Evolutionary conservation across 2,888 invertebrate species (phyloP).

Genomic region (Notodonta ziczac): DNA sequence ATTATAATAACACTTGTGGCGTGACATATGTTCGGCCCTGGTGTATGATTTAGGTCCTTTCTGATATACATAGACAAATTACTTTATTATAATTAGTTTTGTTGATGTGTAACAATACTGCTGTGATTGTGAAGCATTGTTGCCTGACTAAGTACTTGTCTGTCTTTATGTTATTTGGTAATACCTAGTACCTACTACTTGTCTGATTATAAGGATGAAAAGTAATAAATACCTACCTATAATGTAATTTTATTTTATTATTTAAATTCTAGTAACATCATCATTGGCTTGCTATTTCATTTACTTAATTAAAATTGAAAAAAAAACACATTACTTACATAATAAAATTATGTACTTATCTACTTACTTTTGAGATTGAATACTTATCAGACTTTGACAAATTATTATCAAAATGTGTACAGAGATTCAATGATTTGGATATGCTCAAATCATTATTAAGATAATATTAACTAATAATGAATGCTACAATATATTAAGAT

Average conservation of each 20-base stretch:
- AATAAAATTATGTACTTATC: neutral
- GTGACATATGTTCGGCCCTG: conserved; percentile 26
- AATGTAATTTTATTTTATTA: neutral
- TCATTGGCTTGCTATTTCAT: too few relatives aligned
- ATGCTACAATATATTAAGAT: conserved; percentile 49
- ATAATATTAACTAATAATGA: conserved; percentile 41
- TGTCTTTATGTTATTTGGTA: conserved; percentile 49
- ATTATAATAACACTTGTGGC: conserved; percentile 36
- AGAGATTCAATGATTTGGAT: conserved; percentile 53
- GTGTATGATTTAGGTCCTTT: conserved; percentile 49
- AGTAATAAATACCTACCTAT: neutral
- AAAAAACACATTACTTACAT: neutral
- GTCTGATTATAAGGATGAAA: conserved; percentile 39
- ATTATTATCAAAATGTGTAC: conserved; percentile 42
- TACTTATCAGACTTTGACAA: conserved; percentile 8
- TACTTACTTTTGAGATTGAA: too few relatives aligned
- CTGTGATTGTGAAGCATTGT: conserved; percentile 65
- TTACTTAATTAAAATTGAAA: neutral
- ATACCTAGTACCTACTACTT: conserved; percentile 20
- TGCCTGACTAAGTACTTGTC: conserved; percentile 50
- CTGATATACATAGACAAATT: conserved; percentile 29
- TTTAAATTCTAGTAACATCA: too few relatives aligned
- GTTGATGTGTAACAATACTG: conserved; percentile 53
- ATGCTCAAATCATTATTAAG: conserved; percentile 64
- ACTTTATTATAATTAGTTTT: conserved; percentile 37